Evolutionary conservation across 2,888 invertebrate genomes (phyloP).

Genomic region (Drosophila hamatofila): DNA sequence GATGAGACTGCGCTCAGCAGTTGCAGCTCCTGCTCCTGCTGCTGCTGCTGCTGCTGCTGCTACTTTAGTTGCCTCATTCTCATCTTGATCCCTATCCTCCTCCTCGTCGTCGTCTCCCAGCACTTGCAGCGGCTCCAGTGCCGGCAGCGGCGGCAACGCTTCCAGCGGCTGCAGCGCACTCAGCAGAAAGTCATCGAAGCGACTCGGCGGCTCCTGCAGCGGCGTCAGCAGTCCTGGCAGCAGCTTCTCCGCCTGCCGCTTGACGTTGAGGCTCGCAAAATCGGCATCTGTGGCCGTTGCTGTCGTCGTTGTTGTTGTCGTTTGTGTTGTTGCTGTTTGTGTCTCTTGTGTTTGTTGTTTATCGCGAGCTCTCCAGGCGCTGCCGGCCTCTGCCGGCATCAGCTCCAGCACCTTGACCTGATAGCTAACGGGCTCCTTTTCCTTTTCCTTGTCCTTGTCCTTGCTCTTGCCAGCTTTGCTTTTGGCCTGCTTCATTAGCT

Average conservation of each 20-base stretch:
- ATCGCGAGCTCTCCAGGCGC: constrained; percentile 36
- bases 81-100: too few species aligned
- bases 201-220: constrained; percentile 16
- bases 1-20: constrained; percentile 73
- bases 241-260: constrained; percentile 15
- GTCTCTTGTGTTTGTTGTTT: constrained; percentile 10
- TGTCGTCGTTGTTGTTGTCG: not conserved
- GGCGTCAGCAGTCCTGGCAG: constrained; percentile 10
- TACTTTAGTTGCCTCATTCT: not conserved
- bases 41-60: not conserved
- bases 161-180: constrained; percentile 61
- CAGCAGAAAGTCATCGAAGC: constrained; percentile 72
- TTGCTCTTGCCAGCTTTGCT: constrained; percentile 9
- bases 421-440: constrained; percentile 2
- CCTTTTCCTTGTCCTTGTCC: not conserved
- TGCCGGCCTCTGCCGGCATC: constrained; percentile 2
- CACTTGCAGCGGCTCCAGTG: constrained; percentile 73
- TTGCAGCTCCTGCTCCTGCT: not conserved
- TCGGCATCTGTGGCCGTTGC: constrained; percentile 14
- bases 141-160: constrained; percentile 74
- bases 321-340: constrained; percentile 9
- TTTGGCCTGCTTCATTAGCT: not conserved
- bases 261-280: not conserved
- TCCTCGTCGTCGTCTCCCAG: constrained; percentile 24
- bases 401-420: constrained; percentile 41